Evolutionary conservation across 1,140 invertebrate species (phyloP).

Genomic region (Pogonus chalceus): DNA sequence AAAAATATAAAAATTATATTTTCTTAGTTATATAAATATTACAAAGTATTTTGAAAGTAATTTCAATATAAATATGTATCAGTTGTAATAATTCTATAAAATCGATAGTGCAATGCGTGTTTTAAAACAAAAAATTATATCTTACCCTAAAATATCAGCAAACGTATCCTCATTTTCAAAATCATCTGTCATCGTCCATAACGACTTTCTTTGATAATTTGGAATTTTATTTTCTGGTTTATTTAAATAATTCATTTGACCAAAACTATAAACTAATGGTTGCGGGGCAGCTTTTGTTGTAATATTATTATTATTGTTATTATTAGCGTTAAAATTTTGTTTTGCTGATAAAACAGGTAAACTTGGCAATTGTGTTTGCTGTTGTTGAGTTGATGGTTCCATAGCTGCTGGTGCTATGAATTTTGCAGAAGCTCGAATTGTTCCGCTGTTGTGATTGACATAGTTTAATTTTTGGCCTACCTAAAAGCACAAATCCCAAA

Average conservation of each 20-base stretch:
- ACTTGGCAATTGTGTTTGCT: conserved; percentile 9
- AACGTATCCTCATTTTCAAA: conserved; percentile 45
- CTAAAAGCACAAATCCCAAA: too few relatives aligned
- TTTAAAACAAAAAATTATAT: conserved; percentile 32
- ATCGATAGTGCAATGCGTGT: too few relatives aligned
- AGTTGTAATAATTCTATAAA: too few relatives aligned
- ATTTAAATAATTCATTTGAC: conserved; percentile 30
- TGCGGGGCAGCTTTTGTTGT: conserved; percentile 14
- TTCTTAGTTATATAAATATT: too few relatives aligned
- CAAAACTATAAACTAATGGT: conserved; percentile 33
- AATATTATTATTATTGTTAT: conserved; percentile 5
- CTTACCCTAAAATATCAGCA: conserved; percentile 48
- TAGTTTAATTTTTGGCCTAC: conserved; percentile 1
- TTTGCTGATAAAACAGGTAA: conserved; percentile 13
- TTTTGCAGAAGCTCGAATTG: background rate
- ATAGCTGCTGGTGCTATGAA: background rate
- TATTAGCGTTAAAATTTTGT: conserved; percentile 8
- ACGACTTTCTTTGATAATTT: conserved; percentile 23
- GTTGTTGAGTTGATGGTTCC: background rate
- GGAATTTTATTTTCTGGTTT: conserved; percentile 27
- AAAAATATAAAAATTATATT: too few relatives aligned
- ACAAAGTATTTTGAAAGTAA: too few relatives aligned
- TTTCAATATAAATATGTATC: too few relatives aligned
- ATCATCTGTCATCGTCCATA: conserved; percentile 23
- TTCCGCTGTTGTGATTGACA: background rate